Evolutionary conservation across 2,113 vertebrate genomes (phyloP).

Genomic region (Xenotilapia leptura): DNA sequence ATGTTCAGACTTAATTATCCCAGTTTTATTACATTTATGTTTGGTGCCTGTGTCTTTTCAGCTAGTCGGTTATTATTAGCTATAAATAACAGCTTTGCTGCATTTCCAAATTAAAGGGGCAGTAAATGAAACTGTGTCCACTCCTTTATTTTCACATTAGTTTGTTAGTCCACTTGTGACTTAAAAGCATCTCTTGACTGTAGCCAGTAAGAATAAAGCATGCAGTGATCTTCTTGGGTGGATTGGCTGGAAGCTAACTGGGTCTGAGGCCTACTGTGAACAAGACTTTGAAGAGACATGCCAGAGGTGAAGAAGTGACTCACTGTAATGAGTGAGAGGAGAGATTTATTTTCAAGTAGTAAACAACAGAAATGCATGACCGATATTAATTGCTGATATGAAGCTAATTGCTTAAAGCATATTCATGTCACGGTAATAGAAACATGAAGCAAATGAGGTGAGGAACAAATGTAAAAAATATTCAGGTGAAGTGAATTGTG

Average conservation of each 20-base stretch:
- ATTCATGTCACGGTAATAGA: accelerated
- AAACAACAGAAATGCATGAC: neutral
- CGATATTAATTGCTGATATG: neutral
- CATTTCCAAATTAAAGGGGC: neutral
- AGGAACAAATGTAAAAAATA: neutral
- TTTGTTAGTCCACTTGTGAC: neutral
- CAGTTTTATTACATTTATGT: neutral
- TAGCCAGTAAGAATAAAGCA: neutral
- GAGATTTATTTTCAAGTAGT: neutral
- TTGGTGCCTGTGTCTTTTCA: neutral
- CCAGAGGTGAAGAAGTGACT: neutral
- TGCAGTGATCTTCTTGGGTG: neutral
- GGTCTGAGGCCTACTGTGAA: neutral
- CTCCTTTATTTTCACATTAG: neutral
- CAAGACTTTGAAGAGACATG: neutral
- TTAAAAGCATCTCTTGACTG: neutral
- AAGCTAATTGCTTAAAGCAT: neutral
- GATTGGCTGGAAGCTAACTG: neutral
- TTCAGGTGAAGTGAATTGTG: neutral
- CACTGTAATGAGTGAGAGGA: neutral
- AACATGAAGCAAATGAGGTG: neutral
- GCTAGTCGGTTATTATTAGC: neutral
- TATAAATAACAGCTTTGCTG: neutral
- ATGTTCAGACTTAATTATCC: neutral
- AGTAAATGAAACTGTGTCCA: neutral